Evolutionary conservation across 2,888 invertebrate genomes (phyloP), one percentile per base, ranked within the genome.

Genomic region (Dilophus febrilis): DNA sequence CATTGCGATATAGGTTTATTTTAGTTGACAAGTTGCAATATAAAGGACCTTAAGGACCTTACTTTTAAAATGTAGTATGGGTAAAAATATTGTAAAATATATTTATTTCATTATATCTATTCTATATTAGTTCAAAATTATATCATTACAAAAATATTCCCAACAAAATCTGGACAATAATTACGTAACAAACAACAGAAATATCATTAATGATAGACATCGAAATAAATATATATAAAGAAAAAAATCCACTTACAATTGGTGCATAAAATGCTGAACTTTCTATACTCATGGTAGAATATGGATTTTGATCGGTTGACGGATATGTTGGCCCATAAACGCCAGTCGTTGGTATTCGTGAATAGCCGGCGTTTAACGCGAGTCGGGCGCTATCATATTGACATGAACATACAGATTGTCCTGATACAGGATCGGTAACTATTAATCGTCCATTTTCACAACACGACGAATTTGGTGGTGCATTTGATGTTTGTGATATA

Each of bases 261-360:
- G 91, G 88, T 46, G 90, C 86, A 66, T 91, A 91, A 68, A 92
- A 92, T 41, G 91, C 90, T 37, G 91, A 90, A 56, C 88, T 88
- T 60, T 90, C 90, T 53, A 86, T 83, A 44, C 86, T 85, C 65
- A 90, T 88, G 64, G 86, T 86, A 37, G 87, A 87, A 58, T 90
- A 90, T 32, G 88, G 87, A 58, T 85, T 86, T 65, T 90, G 90
- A 59, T 90, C 90, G 44, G 84, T 82, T 49, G 85, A 84, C 40
- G 85, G 86, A 64, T 88, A 87, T 13, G 88, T 85, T 39, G 86
- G 72, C 46, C 85, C 84, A 61, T 88, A 87, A 39, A 79, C 78
- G 30, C 82, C 79, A 37, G 81, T 79, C 49, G 82, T 74, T 45
- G 78, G 74, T 49, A 82, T 69, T 48, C 87, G 71, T 30, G 85